Conservation (phyloP, 2,888 invertebrate genomes). For the Holacanthella duospinosa region DNA sequence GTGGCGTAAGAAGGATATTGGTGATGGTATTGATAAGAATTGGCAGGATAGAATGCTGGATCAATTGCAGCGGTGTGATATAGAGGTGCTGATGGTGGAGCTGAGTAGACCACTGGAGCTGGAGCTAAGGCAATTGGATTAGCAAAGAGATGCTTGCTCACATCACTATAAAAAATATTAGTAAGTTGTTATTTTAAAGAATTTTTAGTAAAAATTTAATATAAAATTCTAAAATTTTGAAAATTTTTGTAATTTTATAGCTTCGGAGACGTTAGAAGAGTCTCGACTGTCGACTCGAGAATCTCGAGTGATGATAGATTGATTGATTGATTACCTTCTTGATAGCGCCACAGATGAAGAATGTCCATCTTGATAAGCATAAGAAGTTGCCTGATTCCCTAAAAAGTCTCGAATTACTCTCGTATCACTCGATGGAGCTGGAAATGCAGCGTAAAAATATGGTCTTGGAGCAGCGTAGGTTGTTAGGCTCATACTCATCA, state of each 20-base stretch:
- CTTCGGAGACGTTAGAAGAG: too few relatives aligned
- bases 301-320: too few relatives aligned
- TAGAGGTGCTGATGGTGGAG: slow-evolving; percentile 1
- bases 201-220: not conserved
- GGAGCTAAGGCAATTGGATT: slow-evolving; percentile 14
- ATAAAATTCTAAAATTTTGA: not conserved
- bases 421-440: slow-evolving; percentile 25
- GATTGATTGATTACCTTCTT: slow-evolving; percentile 25
- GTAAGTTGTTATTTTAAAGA: not conserved
- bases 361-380: slow-evolving; percentile 32
- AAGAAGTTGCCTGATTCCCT: slow-evolving; percentile 33
- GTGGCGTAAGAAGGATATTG: not conserved
- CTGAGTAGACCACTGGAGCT: slow-evolving; percentile 17
- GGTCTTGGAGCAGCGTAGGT: not conserved
- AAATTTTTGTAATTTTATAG: too few relatives aligned
- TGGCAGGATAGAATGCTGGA: slow-evolving; percentile 3
- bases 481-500: not conserved
- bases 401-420: slow-evolving; percentile 27
- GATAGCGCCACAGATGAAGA: slow-evolving; percentile 29
- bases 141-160: slow-evolving; percentile 26
- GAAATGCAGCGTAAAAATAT: not conserved
- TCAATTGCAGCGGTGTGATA: slow-evolving; percentile 7
- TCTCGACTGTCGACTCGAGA: too few relatives aligned
- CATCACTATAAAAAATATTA: slow-evolving; percentile 21
- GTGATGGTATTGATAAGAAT: slow-evolving; percentile 11